phyloP scores from a whole-genome alignment of 2,888 invertebrate species.

The Aspidiotus rigidus region DNA sequence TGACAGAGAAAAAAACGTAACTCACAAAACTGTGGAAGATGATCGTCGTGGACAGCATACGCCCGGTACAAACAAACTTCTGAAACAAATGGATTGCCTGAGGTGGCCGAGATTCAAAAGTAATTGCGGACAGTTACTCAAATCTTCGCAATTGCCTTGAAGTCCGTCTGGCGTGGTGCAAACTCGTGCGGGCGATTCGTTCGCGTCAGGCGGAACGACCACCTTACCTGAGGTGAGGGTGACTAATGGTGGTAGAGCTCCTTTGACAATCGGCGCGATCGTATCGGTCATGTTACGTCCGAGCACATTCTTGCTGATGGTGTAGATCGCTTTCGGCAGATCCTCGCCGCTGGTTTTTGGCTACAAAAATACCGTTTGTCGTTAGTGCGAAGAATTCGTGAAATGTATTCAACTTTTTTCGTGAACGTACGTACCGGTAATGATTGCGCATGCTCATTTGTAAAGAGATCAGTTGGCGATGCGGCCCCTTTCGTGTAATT shows the following conservation, averaged over 20 bases:
- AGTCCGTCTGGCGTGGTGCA: conserved; percentile 76
- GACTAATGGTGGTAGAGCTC: conserved; percentile 42
- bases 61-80: conserved; percentile 81
- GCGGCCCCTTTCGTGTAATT: conserved; percentile 57
- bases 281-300: conserved; percentile 71
- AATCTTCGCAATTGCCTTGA: conserved; percentile 72
- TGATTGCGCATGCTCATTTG: conserved; percentile 30
- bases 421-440: conserved; percentile 22
- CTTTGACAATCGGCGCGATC: conserved; percentile 62
- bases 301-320: conserved; percentile 68
- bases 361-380: conserved; percentile 24
- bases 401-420: not conserved
- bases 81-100: conserved; percentile 80
- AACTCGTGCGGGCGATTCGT: conserved; percentile 47
- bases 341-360: conserved; percentile 47
- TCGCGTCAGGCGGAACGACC: conserved; percentile 35
- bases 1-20: too few relatives aligned
- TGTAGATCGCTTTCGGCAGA: conserved; percentile 65
- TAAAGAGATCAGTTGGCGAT: conserved; percentile 20
- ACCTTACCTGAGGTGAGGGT: conserved; percentile 41
- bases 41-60: conserved; percentile 66
- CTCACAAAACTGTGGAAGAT: not conserved
- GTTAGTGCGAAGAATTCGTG: too few relatives aligned
- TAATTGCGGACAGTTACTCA: conserved; percentile 78
- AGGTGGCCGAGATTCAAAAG: conserved; percentile 70